Conservation (phyloP, 2,797 vertebrate genomes). For the Uromys caudimaculatus region DNA sequence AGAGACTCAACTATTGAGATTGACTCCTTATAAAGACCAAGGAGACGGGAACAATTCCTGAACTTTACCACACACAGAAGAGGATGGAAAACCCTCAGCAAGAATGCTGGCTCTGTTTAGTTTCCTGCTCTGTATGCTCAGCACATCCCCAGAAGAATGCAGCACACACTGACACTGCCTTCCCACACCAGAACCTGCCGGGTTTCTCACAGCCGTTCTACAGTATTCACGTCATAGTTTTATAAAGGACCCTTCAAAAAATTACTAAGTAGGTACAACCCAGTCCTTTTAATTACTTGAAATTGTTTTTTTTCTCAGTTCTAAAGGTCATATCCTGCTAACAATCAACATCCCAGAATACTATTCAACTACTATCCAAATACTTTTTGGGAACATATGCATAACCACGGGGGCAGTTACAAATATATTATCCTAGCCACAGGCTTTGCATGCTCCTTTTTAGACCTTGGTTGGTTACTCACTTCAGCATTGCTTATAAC, state of each 20-base stretch:
- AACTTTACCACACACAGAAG: constrained; percentile 57
- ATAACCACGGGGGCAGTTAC: too few species aligned
- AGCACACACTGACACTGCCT: constrained; percentile 74
- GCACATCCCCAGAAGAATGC: constrained; percentile 82
- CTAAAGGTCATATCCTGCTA: constrained; percentile 60
- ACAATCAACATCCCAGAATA: constrained; percentile 37
- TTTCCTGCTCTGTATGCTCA: constrained; percentile 85
- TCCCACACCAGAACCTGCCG: constrained; percentile 73
- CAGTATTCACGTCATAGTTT: background rate
- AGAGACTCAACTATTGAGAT: background rate
- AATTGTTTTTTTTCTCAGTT: constrained; percentile 34
- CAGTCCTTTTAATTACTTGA: constrained; percentile 28
- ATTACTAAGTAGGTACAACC: constrained; percentile 26
- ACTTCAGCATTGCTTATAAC: background rate
- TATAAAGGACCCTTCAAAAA: constrained; percentile 20
- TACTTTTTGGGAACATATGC: background rate
- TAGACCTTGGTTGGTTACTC: background rate
- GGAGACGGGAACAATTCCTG: constrained; percentile 56
- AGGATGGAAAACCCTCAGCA: constrained; percentile 69
- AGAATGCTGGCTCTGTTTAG: constrained; percentile 80
- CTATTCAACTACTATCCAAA: background rate
- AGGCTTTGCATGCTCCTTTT: background rate
- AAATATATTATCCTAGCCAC: background rate
- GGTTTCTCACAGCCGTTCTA: background rate
- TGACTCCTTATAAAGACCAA: constrained; percentile 71